Conservation (phyloP, 2,888 invertebrate genomes). For the Watsonalla cultraria region DNA sequence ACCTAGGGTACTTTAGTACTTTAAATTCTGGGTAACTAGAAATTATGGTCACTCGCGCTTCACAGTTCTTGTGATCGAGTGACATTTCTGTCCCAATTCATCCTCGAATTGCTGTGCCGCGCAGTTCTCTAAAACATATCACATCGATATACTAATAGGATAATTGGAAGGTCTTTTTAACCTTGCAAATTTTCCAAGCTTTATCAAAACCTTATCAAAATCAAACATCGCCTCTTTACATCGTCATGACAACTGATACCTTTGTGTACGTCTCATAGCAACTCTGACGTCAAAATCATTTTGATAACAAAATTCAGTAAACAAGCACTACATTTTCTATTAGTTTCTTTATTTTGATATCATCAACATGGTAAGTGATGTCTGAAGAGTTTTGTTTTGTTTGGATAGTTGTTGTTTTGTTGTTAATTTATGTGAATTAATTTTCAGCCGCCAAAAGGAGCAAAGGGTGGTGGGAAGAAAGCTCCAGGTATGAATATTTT, state of each 20-base stretch:
- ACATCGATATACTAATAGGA: too few species aligned
- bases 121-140: too few species aligned
- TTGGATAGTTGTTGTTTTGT: conserved; percentile 6
- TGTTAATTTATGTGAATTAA: conserved; percentile 3
- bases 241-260: conserved; percentile 21
- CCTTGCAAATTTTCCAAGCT: too few species aligned
- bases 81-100: too few species aligned
- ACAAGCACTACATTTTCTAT: neutral
- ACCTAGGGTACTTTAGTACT: too few species aligned
- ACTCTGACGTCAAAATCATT: neutral
- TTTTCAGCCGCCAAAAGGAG: conserved; percentile 65
- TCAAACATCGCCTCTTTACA: neutral
- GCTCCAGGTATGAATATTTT: conserved; percentile 43
- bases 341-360: neutral
- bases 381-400: neutral
- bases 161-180: too few species aligned
- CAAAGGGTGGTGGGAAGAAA: conserved; percentile 54
- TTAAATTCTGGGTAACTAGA: too few species aligned
- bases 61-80: too few species aligned
- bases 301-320: conserved; percentile 11
- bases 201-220: neutral
- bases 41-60: too few species aligned
- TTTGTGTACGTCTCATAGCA: conserved; percentile 2
- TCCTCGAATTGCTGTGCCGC: too few species aligned
- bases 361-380: neutral